Base-by-base conservation (phyloP, 2,113 vertebrate genomes). In the Chionis minor region DNA sequence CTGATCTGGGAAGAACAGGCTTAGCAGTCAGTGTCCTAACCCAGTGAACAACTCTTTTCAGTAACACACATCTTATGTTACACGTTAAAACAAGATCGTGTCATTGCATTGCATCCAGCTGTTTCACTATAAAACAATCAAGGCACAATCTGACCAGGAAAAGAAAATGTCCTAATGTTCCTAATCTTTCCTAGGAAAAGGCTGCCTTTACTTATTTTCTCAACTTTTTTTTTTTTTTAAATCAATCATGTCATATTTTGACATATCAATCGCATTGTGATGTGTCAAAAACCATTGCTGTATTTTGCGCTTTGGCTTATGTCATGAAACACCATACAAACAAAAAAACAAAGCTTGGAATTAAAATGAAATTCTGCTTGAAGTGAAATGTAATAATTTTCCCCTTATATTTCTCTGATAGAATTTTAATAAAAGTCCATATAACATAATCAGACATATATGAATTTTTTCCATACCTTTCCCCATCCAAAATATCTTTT, bases 241-340 rank as follows among this genome's bases (percentile, higher is more conserved):
- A 35, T 42, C 15, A 67, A 16, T 47, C 18, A 3, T 49, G 21
- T 27, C 40, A 17, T 63, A 38, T 51, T 89, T 80, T 40, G 26
- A 59, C 24, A 54, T 27, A 55, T 28, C 65, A 78, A 54, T 82
- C 24, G 49, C n/a, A 49, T 14, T 42, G 21, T 35, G 21, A 89
- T 6, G 15, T 23, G 11, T 54, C 58, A 71, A 54, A 77, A 81
- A 30, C 1, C 12, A 63, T 4, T 63, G 9, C 18, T 1, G 0
- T 33, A 45, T 52, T 81, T 81, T 71, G 38, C 38, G 20, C 56
- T 63, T 40, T 54, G 51, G 58, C 24, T 40, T 77, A 30, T 8
- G 30, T 23, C 32, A 56, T 51, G 20, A 93, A 86, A n/a, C 28
- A 58, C 8, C 33, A 32, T 15, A 45, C 3, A 73, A 88, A 45